A percentile compares a stretch with the other conserved stretches of the same genome.
These are phyloP conservation scores for Pelusios castaneus DNA, from an alignment of 2,113 vertebrate species.

Conservation along the genomic window DNA sequence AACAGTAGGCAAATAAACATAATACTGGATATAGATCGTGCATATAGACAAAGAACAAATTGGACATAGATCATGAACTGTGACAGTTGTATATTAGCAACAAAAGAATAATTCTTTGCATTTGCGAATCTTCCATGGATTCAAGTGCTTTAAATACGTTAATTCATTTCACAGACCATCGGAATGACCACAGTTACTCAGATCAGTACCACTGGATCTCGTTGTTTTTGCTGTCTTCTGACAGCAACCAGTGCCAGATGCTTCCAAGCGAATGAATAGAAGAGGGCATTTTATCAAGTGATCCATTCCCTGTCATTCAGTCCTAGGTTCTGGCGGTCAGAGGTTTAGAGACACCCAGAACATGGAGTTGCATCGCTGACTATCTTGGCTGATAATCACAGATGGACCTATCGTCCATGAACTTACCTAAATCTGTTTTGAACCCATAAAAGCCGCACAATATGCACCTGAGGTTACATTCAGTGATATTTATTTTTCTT, in stretches of 20 bases:
- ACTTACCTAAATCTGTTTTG: background rate
- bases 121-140: background rate
- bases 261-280: too few relatives aligned
- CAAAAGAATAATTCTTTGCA: background rate
- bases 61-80: background rate
- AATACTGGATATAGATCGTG: background rate
- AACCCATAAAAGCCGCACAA: background rate
- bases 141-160: slow-evolving; percentile 7
- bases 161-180: background rate
- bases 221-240: too few relatives aligned
- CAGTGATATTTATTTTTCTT: slow-evolving; percentile 8
- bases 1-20: background rate
- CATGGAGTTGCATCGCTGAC: background rate
- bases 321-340: background rate
- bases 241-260: background rate
- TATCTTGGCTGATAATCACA: background rate
- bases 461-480: background rate
- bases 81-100: background rate
- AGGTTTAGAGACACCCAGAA: background rate
- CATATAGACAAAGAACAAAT: background rate
- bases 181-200: background rate
- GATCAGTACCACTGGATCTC: too few relatives aligned
- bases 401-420: background rate
- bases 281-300: background rate
- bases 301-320: background rate